Conservation (phyloP, 2,797 vertebrate species). For the Cynodonichthys magdalenae region DNA sequence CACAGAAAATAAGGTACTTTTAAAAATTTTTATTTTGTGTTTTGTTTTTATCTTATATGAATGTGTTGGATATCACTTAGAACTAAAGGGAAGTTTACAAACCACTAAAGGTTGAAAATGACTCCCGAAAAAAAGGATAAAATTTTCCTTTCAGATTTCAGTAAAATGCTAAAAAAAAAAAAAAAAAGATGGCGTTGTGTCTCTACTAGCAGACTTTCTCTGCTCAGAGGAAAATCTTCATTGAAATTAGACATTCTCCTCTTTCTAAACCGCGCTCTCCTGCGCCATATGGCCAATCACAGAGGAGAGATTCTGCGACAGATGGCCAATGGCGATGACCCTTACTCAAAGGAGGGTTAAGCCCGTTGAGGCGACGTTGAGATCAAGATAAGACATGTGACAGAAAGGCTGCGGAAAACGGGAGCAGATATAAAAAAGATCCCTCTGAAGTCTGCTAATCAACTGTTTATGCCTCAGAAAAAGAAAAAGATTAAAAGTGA, state of each 20-base stretch:
- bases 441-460: not conserved
- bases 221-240: constrained; percentile 7
- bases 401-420: constrained; percentile 14
- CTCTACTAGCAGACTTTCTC: constrained; percentile 1
- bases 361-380: constrained; percentile 41
- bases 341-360: constrained; percentile 63
- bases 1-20: too few species aligned
- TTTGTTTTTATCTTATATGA: too few species aligned
- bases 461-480: not conserved
- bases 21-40: too few species aligned
- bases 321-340: constrained; percentile 63
- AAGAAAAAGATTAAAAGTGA: not conserved
- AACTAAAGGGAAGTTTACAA: too few species aligned
- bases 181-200: constrained; percentile 1
- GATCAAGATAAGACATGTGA: constrained; percentile 34
- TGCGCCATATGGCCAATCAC: constrained; percentile 64
- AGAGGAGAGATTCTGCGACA: constrained; percentile 43
- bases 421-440: constrained; percentile 14
- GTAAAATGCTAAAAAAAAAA: not conserved
- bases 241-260: constrained; percentile 38
- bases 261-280: constrained; percentile 32
- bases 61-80: too few species aligned
- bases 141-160: too few species aligned
- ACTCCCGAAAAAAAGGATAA: too few species aligned
- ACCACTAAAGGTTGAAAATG: too few species aligned